These are phyloP conservation scores for Pheosia gnoma DNA, from an alignment of 2,888 invertebrate genomes.

Conservation along the genomic window DNA sequence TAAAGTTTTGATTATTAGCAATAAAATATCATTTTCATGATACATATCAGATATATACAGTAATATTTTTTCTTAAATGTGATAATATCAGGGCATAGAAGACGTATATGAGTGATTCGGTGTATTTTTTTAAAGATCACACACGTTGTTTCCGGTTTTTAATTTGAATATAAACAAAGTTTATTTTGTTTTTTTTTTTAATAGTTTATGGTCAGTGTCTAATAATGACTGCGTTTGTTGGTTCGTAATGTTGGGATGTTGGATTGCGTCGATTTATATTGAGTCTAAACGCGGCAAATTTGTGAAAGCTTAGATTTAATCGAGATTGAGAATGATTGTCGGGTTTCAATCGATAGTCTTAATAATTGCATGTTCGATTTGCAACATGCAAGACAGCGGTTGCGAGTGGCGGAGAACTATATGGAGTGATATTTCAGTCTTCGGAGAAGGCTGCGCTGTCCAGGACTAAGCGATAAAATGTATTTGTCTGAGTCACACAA, in stretches of 20 bases:
- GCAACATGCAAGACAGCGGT: too few relatives aligned
- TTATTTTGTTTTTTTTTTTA: slow-evolving; percentile 24
- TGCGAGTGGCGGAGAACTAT: too few relatives aligned
- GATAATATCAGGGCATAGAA: slow-evolving; percentile 64
- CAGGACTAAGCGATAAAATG: too few relatives aligned
- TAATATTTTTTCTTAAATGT: slow-evolving; percentile 57
- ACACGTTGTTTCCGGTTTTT: slow-evolving; percentile 71
- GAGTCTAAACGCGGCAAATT: slow-evolving; percentile 2
- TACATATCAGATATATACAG: slow-evolving; percentile 54
- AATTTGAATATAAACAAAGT: slow-evolving; percentile 45
- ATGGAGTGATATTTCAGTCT: too few relatives aligned
- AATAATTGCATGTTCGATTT: too few relatives aligned
- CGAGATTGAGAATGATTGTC: too few relatives aligned
- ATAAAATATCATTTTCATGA: slow-evolving; percentile 68
- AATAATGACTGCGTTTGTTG: slow-evolving; percentile 32
- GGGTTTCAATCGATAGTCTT: too few relatives aligned
- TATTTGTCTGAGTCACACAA: too few relatives aligned
- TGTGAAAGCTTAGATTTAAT: neutral
- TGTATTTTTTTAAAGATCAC: slow-evolving; percentile 56
- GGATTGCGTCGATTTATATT: slow-evolving; percentile 30
- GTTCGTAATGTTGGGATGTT: slow-evolving; percentile 34
- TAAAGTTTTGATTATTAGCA: slow-evolving; percentile 50
- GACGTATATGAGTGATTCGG: slow-evolving; percentile 49
- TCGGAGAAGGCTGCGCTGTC: too few relatives aligned
- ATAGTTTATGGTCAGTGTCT: slow-evolving; percentile 23